Conservation (phyloP, 2,797 vertebrate genomes). For the Chromis chromis region DNA sequence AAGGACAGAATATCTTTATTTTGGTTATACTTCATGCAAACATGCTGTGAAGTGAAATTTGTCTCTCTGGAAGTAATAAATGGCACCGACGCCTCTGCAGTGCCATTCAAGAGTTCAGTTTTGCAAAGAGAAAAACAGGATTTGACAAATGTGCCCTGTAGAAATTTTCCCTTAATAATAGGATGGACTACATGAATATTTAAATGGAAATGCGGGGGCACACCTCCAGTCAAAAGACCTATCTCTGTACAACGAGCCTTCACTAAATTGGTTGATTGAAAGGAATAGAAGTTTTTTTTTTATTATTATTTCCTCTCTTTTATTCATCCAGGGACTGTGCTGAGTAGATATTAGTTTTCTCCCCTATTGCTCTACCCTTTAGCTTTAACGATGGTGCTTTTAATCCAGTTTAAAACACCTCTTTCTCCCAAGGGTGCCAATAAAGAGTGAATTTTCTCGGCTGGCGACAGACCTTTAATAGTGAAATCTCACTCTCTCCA, state of each 20-base stretch:
- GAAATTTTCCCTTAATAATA: conserved; percentile 47
- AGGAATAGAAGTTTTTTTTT: conserved; percentile 9
- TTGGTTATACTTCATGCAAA: conserved; percentile 31
- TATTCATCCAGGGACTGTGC: conserved; percentile 43
- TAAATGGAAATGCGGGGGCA: conserved; percentile 50
- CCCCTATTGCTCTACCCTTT: conserved; percentile 49
- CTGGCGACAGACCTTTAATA: conserved; percentile 46
- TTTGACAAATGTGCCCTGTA: conserved; percentile 54
- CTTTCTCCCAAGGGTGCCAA: conserved; percentile 49
- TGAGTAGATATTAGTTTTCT: conserved; percentile 61
- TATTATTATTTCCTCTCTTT: not conserved
- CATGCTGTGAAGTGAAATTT: conserved; percentile 33
- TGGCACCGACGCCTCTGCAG: conserved; percentile 16
- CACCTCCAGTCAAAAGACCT: conserved; percentile 62
- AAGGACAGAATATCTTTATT: conserved; percentile 13
- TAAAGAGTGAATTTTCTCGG: conserved; percentile 60
- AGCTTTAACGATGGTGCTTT: conserved; percentile 55
- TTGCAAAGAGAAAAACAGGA: conserved; percentile 41
- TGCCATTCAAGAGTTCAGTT: conserved; percentile 37
- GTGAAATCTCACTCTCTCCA: conserved; percentile 62
- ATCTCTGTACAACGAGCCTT: conserved; percentile 50
- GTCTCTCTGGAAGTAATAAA: conserved; percentile 39
- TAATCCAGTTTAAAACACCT: conserved; percentile 64
- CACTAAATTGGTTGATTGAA: conserved; percentile 67
- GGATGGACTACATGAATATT: conserved; percentile 61